Evolutionary conservation across 2,888 invertebrate genomes (phyloP).

Genomic region (Brachyopa scutellaris): DNA sequence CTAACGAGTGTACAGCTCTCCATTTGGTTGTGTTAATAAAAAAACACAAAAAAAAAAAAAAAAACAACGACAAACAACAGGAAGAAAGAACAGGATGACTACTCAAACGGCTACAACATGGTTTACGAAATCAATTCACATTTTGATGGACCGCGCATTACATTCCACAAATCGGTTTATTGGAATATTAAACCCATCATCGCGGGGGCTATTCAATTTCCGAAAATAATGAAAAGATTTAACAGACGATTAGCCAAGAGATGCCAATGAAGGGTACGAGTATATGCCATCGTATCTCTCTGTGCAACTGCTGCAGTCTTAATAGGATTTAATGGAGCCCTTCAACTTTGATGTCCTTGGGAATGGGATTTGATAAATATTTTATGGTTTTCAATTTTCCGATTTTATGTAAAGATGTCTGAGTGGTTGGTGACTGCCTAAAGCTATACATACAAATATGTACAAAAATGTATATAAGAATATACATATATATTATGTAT

Average conservation of each 20-base stretch:
- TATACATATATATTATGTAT: no score
- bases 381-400: slow-evolving; percentile 63
- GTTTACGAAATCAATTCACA: slow-evolving; percentile 33
- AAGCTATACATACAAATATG: no score
- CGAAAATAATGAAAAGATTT: slow-evolving; percentile 67
- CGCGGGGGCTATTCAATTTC: slow-evolving; percentile 45
- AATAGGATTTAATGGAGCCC: slow-evolving; percentile 30
- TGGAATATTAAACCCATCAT: neutral
- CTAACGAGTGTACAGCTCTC: neutral
- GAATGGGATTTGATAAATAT: slow-evolving; percentile 44
- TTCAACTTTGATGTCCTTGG: slow-evolving; percentile 21
- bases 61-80: neutral
- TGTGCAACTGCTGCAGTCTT: slow-evolving; percentile 64
- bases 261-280: slow-evolving; percentile 25
- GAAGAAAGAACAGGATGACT: slow-evolving; percentile 15
- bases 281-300: neutral
- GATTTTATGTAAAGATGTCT: slow-evolving; percentile 25
- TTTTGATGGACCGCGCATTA: slow-evolving; percentile 47
- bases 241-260: slow-evolving; percentile 63
- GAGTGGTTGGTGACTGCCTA: slow-evolving; percentile 1
- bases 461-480: no score
- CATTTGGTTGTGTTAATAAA: slow-evolving; percentile 14
- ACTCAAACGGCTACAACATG: slow-evolving; percentile 49
- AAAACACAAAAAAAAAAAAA: no score
- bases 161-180: slow-evolving; percentile 51